Conservation (phyloP, 2,113 vertebrate genomes). For the Melospiza melodia region DNA sequence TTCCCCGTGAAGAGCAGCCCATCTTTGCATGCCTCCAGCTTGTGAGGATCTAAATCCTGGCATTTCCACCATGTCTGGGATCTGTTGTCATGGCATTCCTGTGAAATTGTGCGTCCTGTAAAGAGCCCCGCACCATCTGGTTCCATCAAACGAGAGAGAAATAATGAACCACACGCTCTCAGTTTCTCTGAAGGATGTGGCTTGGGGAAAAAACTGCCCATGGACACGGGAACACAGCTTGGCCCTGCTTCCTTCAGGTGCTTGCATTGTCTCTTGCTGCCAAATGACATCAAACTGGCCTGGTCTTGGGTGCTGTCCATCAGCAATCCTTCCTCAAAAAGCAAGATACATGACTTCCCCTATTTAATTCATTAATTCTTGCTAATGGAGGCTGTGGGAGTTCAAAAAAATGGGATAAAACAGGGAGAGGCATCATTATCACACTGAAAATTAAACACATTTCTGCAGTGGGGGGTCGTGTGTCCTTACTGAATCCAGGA, state of each 20-base stretch:
- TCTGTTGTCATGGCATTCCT: background rate
- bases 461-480: background rate
- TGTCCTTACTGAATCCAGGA: background rate
- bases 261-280: background rate
- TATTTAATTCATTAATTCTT: background rate
- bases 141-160: background rate
- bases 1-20: too few species aligned
- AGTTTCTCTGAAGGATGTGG: background rate
- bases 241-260: background rate
- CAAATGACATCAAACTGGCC: background rate
- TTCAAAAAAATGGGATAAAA: background rate
- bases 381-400: background rate
- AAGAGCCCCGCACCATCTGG: background rate
- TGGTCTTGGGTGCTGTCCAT: background rate
- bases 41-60: background rate
- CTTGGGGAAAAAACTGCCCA: background rate
- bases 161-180: background rate
- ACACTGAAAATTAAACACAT: background rate
- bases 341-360: background rate
- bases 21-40: background rate
- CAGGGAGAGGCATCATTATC: background rate
- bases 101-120: background rate
- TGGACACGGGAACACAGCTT: fast-evolving
- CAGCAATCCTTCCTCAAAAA: background rate
- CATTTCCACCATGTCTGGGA: background rate